These are phyloP conservation scores for Ailuropoda melanoleuca DNA, from an alignment of 2,113 vertebrate species.

Conservation along the genomic window DNA sequence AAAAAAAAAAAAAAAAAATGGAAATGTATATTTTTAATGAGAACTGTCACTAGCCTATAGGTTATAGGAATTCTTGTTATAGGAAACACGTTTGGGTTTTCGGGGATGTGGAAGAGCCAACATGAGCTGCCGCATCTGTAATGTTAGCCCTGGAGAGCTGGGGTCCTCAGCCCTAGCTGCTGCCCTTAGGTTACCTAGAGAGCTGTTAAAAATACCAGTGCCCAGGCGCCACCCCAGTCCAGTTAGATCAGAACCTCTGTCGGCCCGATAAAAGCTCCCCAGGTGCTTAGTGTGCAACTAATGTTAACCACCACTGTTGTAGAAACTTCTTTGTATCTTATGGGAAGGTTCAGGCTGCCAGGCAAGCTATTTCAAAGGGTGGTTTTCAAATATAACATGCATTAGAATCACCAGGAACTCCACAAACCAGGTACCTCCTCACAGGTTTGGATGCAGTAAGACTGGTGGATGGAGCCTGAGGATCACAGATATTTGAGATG, in stretches of 20 bases:
- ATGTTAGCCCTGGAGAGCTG: background rate
- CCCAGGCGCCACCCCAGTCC: background rate
- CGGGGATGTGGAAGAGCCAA: background rate
- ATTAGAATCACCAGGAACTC: background rate
- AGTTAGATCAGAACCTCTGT: background rate
- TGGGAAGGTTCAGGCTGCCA: background rate
- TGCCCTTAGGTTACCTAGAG: background rate
- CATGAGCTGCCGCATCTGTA: background rate
- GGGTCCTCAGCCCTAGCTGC: background rate
- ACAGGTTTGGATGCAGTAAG: background rate
- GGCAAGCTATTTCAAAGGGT: background rate
- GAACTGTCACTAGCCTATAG: background rate
- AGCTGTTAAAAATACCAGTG: background rate
- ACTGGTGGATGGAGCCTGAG: background rate
- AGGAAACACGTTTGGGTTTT: background rate
- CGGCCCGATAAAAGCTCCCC: background rate
- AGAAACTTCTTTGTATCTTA: background rate
- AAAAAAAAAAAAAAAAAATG: background rate
- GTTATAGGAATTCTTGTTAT: background rate
- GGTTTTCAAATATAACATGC: background rate
- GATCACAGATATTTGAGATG: background rate
- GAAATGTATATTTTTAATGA: background rate
- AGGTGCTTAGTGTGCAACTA: background rate
- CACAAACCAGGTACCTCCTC: background rate
- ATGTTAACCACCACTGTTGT: background rate